Evolutionary conservation across 30 jellyfish, hydroid and myxozoan species (phyloP), one percentile per base, ranked within the genome.

Genomic region (Clytia hemisphaerica): DNA sequence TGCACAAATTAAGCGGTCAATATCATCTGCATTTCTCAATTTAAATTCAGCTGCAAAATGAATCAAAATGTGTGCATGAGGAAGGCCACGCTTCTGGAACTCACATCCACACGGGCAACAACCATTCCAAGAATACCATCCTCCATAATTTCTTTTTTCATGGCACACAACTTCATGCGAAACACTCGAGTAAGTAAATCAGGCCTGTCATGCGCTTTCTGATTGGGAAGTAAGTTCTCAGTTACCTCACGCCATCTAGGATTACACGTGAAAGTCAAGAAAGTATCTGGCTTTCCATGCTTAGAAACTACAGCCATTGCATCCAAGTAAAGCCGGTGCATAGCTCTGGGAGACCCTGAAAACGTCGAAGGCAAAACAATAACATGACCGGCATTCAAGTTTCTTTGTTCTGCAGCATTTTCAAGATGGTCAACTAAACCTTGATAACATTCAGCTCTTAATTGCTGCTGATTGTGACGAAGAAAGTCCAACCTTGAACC

Each of bases 71-170:
- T 71, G 93, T 26, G 83, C 74, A 45, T 72, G 87, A 4, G 90
- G 88, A 49, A 77, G 67, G 4, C 92, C 87, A 37, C 87, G 40
- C 32, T 76, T 76, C 78, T 79, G 83, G 37, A 79, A 72, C 71
- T 55, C 93, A 45, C n/a, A n/a, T 40, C 10, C 15, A 40, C 53
- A 40, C n/a, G n/a, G 53, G 53, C 53, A 40, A 40, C n/a, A 40
- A 40, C 53, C 53, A 9, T 9, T n/a, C 10, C 53, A n/a, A n/a
- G 10, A n/a, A 10, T 9, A 40, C 15, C 53, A 40, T n/a, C n/a
- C n/a, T n/a, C n/a, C n/a, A n/a, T n/a, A n/a, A n/a, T n/a, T n/a
- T n/a, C n/a, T n/a, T n/a, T n/a, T n/a, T n/a, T n/a, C n/a, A 79
- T 47, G 25, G 82, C 88, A 37, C 72, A 37, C 30, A 38, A 53